Percentiles rank a stretch among this genome's conserved stretches.
Conservation (phyloP, 2,797 vertebrate species). For the Psittacula echo region DNA sequence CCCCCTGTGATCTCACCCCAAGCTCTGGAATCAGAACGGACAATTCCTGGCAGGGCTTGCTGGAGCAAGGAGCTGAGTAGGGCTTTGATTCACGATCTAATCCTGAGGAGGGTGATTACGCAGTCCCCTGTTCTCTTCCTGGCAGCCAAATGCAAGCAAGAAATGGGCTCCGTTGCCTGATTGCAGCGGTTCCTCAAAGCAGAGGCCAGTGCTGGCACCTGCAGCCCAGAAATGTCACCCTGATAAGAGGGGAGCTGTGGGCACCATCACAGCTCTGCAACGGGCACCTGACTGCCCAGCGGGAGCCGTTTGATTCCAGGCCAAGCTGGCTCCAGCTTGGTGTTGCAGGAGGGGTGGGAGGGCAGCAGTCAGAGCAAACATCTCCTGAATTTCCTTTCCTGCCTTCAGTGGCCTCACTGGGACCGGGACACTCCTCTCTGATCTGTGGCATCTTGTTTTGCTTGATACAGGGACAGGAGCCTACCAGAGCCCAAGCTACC, state of each 20-base stretch:
- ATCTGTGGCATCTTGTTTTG: neutral
- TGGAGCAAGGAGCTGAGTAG: slow-evolving; percentile 1
- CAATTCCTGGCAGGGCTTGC: slow-evolving; percentile 16
- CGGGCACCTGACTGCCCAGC: neutral
- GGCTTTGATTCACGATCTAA: slow-evolving; percentile 32
- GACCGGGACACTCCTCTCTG: neutral
- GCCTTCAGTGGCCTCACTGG: neutral
- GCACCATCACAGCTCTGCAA: neutral
- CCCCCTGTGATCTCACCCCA: neutral
- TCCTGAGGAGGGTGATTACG: neutral
- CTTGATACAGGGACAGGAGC: neutral
- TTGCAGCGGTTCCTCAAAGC: slow-evolving; percentile 52
- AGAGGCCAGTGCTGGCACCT: neutral
- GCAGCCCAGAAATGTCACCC: slow-evolving; percentile 48
- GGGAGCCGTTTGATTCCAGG: neutral
- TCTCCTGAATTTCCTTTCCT: neutral
- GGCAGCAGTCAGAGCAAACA: rapidly evolving
- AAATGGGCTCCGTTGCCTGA: slow-evolving; percentile 7
- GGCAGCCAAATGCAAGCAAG: slow-evolving; percentile 17
- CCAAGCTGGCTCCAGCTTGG: neutral
- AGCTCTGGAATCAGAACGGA: neutral
- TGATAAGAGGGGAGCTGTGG: neutral
- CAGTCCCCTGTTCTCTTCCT: neutral
- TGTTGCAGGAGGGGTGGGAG: neutral
- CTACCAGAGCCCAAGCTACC: neutral